These are phyloP conservation scores for Rhinolophus ferrumequinum DNA, from an alignment of 2,113 vertebrate genomes.

Conservation along the genomic window DNA sequence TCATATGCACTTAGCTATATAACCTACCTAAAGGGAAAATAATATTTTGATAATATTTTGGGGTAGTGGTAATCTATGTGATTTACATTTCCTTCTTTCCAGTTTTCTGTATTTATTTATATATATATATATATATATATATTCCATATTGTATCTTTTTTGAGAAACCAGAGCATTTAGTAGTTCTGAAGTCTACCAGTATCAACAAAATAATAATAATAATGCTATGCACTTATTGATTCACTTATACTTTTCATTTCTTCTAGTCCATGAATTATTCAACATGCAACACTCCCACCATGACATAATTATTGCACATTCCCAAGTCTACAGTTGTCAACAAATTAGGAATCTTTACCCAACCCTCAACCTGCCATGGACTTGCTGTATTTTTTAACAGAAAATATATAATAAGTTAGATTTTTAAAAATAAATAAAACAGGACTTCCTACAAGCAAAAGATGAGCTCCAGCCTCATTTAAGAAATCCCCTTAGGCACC, in stretches of 20 bases:
- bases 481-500: not conserved
- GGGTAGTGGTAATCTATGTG: not conserved
- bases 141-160: not conserved
- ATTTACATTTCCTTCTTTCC: not conserved
- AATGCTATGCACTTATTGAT: not conserved
- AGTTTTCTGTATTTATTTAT: not conserved
- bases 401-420: not conserved
- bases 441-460: not conserved
- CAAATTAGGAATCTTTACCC: not conserved
- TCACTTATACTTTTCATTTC: not conserved
- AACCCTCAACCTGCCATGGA: not conserved
- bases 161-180: not conserved
- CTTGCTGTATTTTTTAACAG: not conserved
- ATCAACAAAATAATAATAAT: not conserved
- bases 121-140: not conserved
- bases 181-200: not conserved
- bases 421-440: not conserved
- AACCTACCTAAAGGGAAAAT: not conserved
- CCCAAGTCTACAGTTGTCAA: not conserved
- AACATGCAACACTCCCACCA: not conserved
- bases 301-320: not conserved
- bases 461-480: not conserved
- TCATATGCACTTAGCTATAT: not conserved
- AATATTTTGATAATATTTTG: not conserved
- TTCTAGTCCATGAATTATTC: not conserved